These are phyloP conservation scores for Echinops telfairi DNA, from an alignment of 2,113 vertebrate species.

Conservation along the genomic window DNA sequence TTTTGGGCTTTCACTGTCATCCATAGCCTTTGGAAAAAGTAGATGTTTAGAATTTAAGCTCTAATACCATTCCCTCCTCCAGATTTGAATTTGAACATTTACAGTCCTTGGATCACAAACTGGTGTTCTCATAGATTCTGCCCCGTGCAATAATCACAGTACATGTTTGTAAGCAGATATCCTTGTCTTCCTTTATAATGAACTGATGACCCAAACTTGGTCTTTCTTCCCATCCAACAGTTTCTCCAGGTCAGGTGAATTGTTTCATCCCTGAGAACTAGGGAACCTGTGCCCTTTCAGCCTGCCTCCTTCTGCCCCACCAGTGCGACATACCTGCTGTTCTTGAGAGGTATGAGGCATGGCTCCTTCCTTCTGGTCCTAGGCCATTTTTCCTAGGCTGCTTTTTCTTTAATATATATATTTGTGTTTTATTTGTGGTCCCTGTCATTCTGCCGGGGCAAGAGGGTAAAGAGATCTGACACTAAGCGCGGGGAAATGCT, in stretches of 20 bases:
- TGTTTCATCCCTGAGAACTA: slow-evolving; percentile 9
- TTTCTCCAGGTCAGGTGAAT: slow-evolving; percentile 51
- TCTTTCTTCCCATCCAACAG: slow-evolving; percentile 14
- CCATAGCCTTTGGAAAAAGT: no score
- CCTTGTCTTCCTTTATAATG: not conserved
- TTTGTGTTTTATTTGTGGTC: slow-evolving; percentile 91
- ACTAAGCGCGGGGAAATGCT: slow-evolving; percentile 90
- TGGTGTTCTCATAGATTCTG: not conserved
- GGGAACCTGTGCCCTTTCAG: not conserved
- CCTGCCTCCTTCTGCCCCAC: slow-evolving; percentile 12
- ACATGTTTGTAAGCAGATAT: not conserved
- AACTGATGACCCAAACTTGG: not conserved
- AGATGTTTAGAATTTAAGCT: no score
- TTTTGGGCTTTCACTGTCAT: no score
- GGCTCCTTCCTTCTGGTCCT: slow-evolving; percentile 80
- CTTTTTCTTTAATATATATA: slow-evolving; percentile 83
- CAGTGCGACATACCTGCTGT: slow-evolving; percentile 35
- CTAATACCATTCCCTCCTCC: no score
- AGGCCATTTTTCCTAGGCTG: slow-evolving; percentile 85
- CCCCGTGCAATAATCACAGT: not conserved
- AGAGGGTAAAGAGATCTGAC: slow-evolving; percentile 92
- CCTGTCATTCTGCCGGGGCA: slow-evolving; percentile 89
- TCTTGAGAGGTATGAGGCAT: slow-evolving; percentile 60
- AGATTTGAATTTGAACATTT: no score
- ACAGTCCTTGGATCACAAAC: no score